phyloP scores from a whole-genome alignment of 2,797 vertebrate species.

The Sylvilagus floridanus region DNA sequence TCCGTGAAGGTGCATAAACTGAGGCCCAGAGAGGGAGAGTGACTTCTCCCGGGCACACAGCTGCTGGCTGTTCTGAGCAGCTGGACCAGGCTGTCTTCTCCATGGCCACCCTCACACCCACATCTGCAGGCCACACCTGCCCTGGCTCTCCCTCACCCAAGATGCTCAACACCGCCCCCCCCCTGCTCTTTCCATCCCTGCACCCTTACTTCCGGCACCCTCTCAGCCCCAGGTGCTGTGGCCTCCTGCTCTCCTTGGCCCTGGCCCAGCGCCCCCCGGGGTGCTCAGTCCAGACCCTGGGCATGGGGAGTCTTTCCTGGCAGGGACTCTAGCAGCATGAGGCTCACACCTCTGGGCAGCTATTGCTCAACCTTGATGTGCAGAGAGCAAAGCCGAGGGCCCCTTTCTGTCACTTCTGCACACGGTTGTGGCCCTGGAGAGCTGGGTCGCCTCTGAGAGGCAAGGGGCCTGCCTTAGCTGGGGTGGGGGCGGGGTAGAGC shows the following conservation, averaged over 20 bases:
- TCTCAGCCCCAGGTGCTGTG: not conserved
- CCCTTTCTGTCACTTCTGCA: not conserved
- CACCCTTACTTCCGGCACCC: not conserved
- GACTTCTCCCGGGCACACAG: not conserved
- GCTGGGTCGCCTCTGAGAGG: not conserved
- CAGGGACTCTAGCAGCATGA: not conserved
- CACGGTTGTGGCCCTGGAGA: not conserved
- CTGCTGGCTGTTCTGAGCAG: not conserved
- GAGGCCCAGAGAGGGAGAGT: not conserved
- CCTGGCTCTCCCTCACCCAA: not conserved
- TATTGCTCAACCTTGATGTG: not conserved
- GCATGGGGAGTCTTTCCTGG: not conserved
- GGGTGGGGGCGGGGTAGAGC: not conserved
- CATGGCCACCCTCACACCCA: fast-evolving
- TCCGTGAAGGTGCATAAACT: not conserved
- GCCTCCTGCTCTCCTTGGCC: not conserved
- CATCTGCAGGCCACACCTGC: not conserved
- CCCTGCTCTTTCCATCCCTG: no score
- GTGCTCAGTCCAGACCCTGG: fast-evolving
- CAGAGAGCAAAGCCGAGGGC: slow-evolving; percentile 1
- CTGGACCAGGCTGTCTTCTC: not conserved
- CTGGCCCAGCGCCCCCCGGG: not conserved
- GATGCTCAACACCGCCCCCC: no score
- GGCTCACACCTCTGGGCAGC: not conserved
- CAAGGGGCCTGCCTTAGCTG: not conserved